Percentiles rank a stretch among this genome's conserved stretches.
Conservation (phyloP, 2,797 vertebrate genomes). For the Rhabdophis nuchalis region DNA sequence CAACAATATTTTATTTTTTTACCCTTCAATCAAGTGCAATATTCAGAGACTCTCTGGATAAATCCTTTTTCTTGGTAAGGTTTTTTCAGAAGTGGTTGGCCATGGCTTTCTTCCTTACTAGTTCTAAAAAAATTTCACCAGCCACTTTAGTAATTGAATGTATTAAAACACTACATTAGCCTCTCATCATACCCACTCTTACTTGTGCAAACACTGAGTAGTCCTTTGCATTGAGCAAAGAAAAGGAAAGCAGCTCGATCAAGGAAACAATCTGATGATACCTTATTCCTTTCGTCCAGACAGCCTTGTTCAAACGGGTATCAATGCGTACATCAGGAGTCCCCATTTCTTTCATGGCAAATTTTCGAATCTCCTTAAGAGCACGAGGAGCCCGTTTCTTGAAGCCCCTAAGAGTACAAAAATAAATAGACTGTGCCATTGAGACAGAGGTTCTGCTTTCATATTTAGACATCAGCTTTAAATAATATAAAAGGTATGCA, state of each 20-base stretch:
- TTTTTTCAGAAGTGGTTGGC: not conserved
- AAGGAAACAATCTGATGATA: slow-evolving; percentile 42
- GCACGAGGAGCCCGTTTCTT: slow-evolving; percentile 94
- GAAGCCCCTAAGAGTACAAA: slow-evolving; percentile 79
- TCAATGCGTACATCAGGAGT: slow-evolving; percentile 97
- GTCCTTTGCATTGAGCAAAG: not conserved
- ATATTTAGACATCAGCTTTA: not conserved
- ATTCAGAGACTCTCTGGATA: not conserved
- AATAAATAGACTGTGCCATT: not conserved
- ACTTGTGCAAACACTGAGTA: not conserved
- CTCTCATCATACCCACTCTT: not conserved
- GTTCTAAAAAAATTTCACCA: not conserved
- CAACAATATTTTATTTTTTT: not conserved
- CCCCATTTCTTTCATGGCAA: slow-evolving; percentile 98
- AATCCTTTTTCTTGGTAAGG: not conserved
- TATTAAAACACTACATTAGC: not conserved
- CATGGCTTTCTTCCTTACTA: not conserved
- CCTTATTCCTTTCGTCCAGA: slow-evolving; percentile 98
- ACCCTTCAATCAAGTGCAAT: not conserved
- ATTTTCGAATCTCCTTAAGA: slow-evolving; percentile 97
- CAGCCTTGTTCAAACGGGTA: slow-evolving; percentile 96
- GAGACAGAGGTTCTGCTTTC: not conserved
- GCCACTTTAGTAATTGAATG: not conserved
- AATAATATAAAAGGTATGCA: not conserved
- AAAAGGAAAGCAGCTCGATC: too few relatives aligned